Conservation (phyloP, 2,888 invertebrate species). For the Troides aeacus region DNA sequence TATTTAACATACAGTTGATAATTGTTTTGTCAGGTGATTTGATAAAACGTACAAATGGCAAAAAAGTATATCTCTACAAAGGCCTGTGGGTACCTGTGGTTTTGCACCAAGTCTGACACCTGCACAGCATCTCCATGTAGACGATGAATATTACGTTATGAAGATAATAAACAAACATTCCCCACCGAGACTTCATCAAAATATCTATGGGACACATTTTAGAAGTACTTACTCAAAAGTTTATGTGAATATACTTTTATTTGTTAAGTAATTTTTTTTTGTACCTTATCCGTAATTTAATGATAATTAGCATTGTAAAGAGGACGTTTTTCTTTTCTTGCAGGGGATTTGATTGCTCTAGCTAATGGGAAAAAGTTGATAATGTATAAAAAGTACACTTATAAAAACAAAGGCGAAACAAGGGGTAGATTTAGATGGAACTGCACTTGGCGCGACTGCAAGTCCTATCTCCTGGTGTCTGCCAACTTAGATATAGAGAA, state of each 20-base stretch:
- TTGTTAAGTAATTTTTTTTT: no score
- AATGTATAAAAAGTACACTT: slow-evolving; percentile 34
- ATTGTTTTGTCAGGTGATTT: slow-evolving; percentile 32
- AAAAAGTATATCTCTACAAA: slow-evolving; percentile 25
- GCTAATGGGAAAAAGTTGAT: slow-evolving; percentile 39
- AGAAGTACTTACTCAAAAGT: slow-evolving; percentile 14
- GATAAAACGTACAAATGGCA: slow-evolving; percentile 33
- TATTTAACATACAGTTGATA: background rate
- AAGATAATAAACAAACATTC: slow-evolving; percentile 15
- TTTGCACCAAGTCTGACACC: slow-evolving; percentile 22
- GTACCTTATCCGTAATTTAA: no score
- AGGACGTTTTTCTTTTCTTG: slow-evolving; percentile 4
- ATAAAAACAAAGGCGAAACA: slow-evolving; percentile 32
- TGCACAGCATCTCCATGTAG: slow-evolving; percentile 28
- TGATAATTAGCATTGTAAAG: no score
- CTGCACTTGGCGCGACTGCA: slow-evolving; percentile 33
- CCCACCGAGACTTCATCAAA: slow-evolving; percentile 15
- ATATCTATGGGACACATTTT: slow-evolving; percentile 19
- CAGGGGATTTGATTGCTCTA: slow-evolving; percentile 31
- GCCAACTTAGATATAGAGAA: slow-evolving; percentile 36
- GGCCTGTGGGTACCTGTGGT: slow-evolving; percentile 25
- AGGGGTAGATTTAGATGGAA: slow-evolving; percentile 34
- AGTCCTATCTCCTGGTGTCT: slow-evolving; percentile 36
- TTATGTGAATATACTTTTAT: background rate
- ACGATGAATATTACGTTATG: slow-evolving; percentile 14